A percentile compares a stretch with the other conserved stretches of the same genome.
phyloP scores from a whole-genome alignment of 2,797 vertebrate genomes.

The Spinibarbus caldwelli region DNA sequence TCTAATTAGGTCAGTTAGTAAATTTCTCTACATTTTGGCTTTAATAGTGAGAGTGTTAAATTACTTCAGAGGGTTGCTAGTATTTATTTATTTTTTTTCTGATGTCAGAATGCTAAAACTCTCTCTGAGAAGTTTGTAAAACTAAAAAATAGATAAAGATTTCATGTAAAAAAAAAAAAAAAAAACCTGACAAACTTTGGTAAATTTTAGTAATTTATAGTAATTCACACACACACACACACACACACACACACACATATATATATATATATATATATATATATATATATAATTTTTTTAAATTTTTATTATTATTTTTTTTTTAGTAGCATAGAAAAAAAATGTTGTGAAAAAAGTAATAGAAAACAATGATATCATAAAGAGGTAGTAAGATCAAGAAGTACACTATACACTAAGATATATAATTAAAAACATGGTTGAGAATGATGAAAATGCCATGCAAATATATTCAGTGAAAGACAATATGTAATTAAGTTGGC shows the following conservation, averaged over 20 bases:
- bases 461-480: not conserved
- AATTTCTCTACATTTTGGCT: not conserved
- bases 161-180: not conserved
- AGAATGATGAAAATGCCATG: not conserved
- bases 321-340: not conserved
- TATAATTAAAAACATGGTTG: not conserved
- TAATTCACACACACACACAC: no score
- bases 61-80: not conserved
- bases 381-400: not conserved
- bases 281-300: no score
- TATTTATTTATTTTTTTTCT: not conserved
- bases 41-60: not conserved
- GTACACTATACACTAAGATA: not conserved
- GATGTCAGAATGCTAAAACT: not conserved
- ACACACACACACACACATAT: no score
- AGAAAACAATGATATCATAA: not conserved
- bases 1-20: not conserved
- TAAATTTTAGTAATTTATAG: no score
- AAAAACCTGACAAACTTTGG: no score
- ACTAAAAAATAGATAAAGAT: no score
- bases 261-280: no score
- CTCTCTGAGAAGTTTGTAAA: not conserved
- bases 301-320: no score
- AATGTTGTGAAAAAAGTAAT: not conserved
- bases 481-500: not conserved